Conservation (phyloP, 1,140 invertebrate genomes). For the Ectropis grisescens region DNA sequence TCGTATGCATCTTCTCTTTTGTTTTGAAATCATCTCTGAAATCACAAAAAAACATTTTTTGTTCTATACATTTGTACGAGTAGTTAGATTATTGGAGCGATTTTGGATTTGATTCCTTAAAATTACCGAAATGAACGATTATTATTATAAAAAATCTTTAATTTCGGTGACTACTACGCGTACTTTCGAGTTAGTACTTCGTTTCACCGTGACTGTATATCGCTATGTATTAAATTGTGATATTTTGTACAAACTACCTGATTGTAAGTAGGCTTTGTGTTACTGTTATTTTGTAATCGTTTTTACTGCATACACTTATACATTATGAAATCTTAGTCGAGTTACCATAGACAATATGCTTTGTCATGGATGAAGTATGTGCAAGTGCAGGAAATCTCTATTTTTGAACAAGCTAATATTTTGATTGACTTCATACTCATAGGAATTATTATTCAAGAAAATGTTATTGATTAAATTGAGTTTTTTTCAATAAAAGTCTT, state of each 20-base stretch:
- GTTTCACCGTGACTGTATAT: too few relatives aligned
- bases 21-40: too few relatives aligned
- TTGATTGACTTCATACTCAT: constrained; percentile 23
- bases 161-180: too few relatives aligned
- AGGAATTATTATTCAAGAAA: constrained; percentile 32
- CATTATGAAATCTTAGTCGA: constrained; percentile 3
- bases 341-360: too few relatives aligned
- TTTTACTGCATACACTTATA: constrained; percentile 8
- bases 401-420: constrained; percentile 40
- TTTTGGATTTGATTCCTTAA: too few relatives aligned
- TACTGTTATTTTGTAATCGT: constrained; percentile 14
- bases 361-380: constrained; percentile 47
- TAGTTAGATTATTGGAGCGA: too few relatives aligned
- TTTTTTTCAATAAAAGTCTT: constrained; percentile 48
- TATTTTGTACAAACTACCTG: constrained; percentile 60
- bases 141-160: too few relatives aligned
- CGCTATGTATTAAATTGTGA: constrained; percentile 51
- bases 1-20: too few relatives aligned
- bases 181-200: too few relatives aligned
- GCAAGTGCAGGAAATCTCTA: constrained; percentile 40
- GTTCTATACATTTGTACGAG: too few relatives aligned
- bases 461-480: constrained; percentile 32
- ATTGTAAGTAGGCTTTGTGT: constrained; percentile 33
- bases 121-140: too few relatives aligned
- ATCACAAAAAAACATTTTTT: too few relatives aligned